Evolutionary conservation across 2,797 vertebrate species (phyloP).

Genomic region (Triplophysa yarkandensis): DNA sequence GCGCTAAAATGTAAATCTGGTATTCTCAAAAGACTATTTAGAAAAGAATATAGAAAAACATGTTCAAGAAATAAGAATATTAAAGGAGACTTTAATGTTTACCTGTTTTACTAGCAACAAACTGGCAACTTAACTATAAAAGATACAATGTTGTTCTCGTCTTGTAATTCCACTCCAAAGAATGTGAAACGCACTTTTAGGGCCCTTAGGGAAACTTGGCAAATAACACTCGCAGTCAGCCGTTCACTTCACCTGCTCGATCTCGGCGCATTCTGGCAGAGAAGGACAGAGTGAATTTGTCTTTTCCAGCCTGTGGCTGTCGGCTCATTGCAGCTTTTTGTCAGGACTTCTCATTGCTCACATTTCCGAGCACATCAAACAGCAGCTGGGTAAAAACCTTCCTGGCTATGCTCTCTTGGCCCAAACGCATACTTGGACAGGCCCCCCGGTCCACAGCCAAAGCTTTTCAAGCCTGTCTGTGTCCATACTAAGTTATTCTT

Average conservation of each 20-base stretch:
- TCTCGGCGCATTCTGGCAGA: conserved; percentile 3
- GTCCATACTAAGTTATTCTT: conserved; percentile 29
- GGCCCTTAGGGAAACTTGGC: conserved; percentile 51
- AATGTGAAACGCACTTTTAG: conserved; percentile 12
- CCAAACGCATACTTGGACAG: conserved; percentile 43
- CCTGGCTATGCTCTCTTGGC: conserved; percentile 53
- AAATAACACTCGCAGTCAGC: conserved; percentile 50
- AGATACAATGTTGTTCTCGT: conserved; percentile 15
- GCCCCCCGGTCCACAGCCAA: conserved; percentile 34
- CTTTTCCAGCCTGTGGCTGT: conserved; percentile 50
- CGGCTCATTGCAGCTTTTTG: conserved; percentile 31
- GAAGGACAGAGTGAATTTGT: conserved; percentile 19
- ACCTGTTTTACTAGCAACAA: neutral
- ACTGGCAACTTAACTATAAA: neutral
- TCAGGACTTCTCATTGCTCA: conserved; percentile 42
- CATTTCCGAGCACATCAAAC: conserved; percentile 37
- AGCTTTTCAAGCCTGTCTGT: conserved; percentile 35
- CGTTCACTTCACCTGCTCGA: conserved; percentile 48
- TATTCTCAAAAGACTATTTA: too few relatives aligned
- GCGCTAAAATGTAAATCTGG: too few relatives aligned
- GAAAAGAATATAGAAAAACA: too few relatives aligned
- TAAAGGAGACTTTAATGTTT: neutral
- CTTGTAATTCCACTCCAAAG: conserved; percentile 1
- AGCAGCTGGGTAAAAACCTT: conserved; percentile 39
- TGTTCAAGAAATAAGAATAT: too few relatives aligned